Percentiles rank a stretch among this genome's conserved stretches.
These are phyloP conservation scores for Rambutsinella grinnellia DNA, from an alignment of 2,888 invertebrate species.

Conservation along the genomic window DNA sequence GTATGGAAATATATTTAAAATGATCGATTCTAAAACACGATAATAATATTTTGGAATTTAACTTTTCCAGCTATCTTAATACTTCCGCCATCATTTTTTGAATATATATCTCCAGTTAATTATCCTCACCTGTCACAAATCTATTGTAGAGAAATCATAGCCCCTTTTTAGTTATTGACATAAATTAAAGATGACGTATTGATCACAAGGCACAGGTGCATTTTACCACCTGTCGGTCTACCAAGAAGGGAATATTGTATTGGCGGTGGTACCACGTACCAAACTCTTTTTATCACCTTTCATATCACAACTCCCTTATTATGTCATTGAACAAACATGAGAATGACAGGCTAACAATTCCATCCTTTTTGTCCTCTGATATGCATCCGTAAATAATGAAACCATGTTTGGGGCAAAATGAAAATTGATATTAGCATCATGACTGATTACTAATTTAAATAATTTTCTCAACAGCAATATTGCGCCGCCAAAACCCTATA, in stretches of 20 bases:
- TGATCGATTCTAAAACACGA: too few relatives aligned
- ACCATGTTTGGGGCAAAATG: slow-evolving; percentile 3
- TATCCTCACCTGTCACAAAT: too few relatives aligned
- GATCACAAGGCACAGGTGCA: slow-evolving; percentile 43
- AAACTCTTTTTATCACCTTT: slow-evolving; percentile 13
- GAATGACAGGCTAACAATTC: not conserved
- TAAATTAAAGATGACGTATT: slow-evolving; percentile 35
- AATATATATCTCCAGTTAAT: too few relatives aligned
- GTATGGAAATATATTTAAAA: slow-evolving; percentile 62
- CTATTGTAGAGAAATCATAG: too few relatives aligned
- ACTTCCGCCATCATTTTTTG: too few relatives aligned
- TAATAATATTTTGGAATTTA: too few relatives aligned
- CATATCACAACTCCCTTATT: slow-evolving; percentile 24
- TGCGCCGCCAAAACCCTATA: slow-evolving; percentile 99
- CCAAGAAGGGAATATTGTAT: not conserved
- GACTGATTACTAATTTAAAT: not conserved
- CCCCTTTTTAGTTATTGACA: too few relatives aligned
- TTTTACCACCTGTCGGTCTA: slow-evolving; percentile 49
- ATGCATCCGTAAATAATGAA: too few relatives aligned
- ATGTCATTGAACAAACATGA: slow-evolving; percentile 47
- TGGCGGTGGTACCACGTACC: slow-evolving; percentile 30
- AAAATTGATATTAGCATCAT: not conserved
- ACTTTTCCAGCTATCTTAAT: not conserved
- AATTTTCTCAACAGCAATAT: slow-evolving; percentile 78
- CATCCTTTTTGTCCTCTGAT: not conserved